Evolutionary conservation across 1,140 invertebrate genomes (phyloP).

Genomic region (Planococcus citri): DNA sequence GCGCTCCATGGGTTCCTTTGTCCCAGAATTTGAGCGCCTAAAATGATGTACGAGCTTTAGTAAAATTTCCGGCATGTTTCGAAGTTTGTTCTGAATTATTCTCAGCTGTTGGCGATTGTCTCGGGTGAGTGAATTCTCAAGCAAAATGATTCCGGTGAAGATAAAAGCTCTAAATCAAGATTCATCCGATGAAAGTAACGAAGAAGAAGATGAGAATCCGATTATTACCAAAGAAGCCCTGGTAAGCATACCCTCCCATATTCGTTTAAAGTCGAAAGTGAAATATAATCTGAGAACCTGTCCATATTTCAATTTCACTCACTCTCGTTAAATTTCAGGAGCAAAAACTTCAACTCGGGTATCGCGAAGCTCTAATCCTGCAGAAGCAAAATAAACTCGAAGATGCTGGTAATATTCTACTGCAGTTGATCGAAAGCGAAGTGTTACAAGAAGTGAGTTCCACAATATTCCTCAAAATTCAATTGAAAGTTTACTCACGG

Average conservation of each 20-base stretch:
- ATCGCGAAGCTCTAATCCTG: conserved; percentile 26
- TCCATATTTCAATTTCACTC: neutral
- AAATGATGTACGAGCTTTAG: too few relatives aligned
- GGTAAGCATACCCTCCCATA: conserved; percentile 26
- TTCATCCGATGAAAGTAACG: conserved; percentile 27
- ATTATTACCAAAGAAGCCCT: conserved; percentile 30
- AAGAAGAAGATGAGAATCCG: conserved; percentile 22
- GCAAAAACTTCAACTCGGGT: conserved; percentile 26
- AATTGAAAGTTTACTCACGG: neutral
- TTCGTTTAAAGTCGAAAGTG: neutral
- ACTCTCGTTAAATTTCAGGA: conserved; percentile 24
- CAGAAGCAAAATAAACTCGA: conserved; percentile 25
- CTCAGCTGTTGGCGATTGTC: too few relatives aligned
- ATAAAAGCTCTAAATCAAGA: conserved; percentile 28
- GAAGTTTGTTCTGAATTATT: too few relatives aligned
- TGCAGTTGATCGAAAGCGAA: conserved; percentile 26
- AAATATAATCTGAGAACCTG: too few relatives aligned
- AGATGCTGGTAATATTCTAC: conserved; percentile 25
- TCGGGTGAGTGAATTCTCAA: too few relatives aligned
- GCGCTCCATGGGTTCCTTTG: neutral
- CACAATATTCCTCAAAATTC: neutral
- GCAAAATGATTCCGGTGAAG: conserved; percentile 25
- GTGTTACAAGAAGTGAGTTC: conserved; percentile 26
- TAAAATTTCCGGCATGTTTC: too few relatives aligned
- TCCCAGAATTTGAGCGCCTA: too few relatives aligned